A percentile compares a stretch with the other conserved stretches of the same genome.
phyloP scores from a whole-genome alignment of 2,797 vertebrate species.

The Schizopygopsis malacanthus region DNA sequence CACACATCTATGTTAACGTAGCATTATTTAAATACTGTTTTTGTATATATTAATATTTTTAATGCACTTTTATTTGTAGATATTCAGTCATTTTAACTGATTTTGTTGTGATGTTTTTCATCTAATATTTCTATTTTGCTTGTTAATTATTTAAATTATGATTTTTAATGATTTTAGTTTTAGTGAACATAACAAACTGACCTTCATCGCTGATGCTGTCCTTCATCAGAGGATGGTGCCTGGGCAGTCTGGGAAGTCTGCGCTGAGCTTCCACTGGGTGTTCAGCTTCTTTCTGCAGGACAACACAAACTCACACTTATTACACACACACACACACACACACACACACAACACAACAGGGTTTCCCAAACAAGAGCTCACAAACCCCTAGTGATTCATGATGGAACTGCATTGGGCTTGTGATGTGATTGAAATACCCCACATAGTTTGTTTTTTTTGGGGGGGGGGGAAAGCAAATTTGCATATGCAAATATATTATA shows the following conservation, averaged over 20 bases:
- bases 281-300: constrained; percentile 78
- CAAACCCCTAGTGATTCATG: not conserved
- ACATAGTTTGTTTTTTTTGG: not conserved
- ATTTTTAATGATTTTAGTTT: not conserved
- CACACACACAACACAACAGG: not conserved
- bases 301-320: constrained; percentile 15
- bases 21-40: not conserved
- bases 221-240: constrained; percentile 91
- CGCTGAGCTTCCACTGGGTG: constrained; percentile 75
- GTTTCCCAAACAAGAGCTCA: not conserved
- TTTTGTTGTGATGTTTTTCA: not conserved
- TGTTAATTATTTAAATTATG: not conserved
- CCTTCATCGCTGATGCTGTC: constrained; percentile 93
- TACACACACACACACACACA: constrained; percentile 1
- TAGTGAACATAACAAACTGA: constrained; percentile 62
- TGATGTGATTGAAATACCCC: not conserved
- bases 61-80: not conserved
- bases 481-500: no score
- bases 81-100: not conserved
- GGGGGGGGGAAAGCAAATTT: no score
- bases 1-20: not conserved
- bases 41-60: not conserved
- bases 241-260: constrained; percentile 89
- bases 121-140: not conserved
- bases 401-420: constrained; percentile 1